These are phyloP conservation scores for Geodia barretti DNA, from an alignment of 37 sponge, comb jelly and placozoan species.

Conservation along the genomic window DNA sequence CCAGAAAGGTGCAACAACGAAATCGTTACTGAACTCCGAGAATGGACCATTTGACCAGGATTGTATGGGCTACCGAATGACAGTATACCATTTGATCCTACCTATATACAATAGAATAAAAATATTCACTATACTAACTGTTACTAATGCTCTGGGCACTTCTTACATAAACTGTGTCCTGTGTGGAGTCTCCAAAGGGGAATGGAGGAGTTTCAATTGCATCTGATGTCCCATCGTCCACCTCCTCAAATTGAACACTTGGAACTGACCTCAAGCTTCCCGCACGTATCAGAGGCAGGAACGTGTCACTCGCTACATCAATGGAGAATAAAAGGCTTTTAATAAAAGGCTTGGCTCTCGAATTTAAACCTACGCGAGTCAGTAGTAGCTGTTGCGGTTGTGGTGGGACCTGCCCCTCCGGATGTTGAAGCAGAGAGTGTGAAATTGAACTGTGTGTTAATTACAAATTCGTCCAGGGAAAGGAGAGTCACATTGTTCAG, in stretches of 20 bases:
- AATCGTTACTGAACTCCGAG: background rate
- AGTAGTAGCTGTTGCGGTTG: background rate
- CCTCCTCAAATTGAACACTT: background rate
- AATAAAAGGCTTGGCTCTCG: too few species aligned
- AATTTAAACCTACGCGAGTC: background rate
- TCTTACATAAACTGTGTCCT: background rate
- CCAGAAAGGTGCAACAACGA: conserved; percentile 77
- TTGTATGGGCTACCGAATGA: background rate
- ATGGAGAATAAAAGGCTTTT: too few species aligned
- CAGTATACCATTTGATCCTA: background rate
- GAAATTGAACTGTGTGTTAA: background rate
- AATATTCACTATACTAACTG: too few species aligned
- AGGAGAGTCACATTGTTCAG: background rate
- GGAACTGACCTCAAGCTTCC: background rate
- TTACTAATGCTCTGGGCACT: too few species aligned
- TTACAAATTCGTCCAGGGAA: background rate
- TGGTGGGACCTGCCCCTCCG: background rate
- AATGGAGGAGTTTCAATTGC: background rate
- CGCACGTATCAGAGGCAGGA: background rate
- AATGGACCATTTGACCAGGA: background rate
- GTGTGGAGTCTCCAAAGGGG: background rate
- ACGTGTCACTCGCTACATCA: background rate
- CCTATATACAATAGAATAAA: background rate
- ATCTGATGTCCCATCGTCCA: background rate
- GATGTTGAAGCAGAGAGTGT: background rate